Evolutionary conservation across 2,113 vertebrate species (phyloP), one percentile per base, ranked within the genome.

Genomic region (Mixornis gularis): DNA sequence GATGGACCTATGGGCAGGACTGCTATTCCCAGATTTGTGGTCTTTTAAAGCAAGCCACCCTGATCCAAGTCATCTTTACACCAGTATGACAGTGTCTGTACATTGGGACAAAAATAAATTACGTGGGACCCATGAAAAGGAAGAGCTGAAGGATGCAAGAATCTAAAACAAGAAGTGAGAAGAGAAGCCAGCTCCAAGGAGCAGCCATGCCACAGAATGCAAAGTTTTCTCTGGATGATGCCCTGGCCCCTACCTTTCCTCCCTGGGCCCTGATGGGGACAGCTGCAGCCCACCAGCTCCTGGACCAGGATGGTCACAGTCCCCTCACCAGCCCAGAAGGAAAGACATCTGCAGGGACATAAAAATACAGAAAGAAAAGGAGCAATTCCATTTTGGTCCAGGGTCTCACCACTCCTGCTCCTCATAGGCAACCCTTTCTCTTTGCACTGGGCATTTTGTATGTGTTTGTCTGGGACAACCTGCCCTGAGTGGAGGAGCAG

Each of bases 101-200:
- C 90, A 72, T 43, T n/a, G 65, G 70, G 44, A 93, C 82, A 87
- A 71, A 95, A 96, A 94, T 93, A 93, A 92, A 96, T 51, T 76
- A 85, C 0, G 80, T 91, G 89, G 89, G 89, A 93, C 92, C 72
- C 1, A 10, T 62, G 69, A 53, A 88, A 92, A 84, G 72, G 79
- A 83, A 83, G 84, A 72, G 41, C 77, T 90, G 88, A 89, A 18
- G 55, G 74, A 86, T 85, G 51, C 17, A 87, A 53, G 58, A 89
- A 76, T 78, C 71, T 90, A 80, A 92, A 93, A 79, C 17, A 60
- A 94, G 90, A 91, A 89, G 58, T 38, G 52, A 60, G 56, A 90
- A 87, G n/a, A 85, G n/a, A 91, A 85, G 32, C 27, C 72, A 88
- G 27, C 29, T 95, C 48, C 44, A 30, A 49, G 71, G 26, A 91